Evolutionary conservation across 2,888 invertebrate species (phyloP), one percentile per base, ranked within the genome.

Genomic region (Nomada goodeniana): DNA sequence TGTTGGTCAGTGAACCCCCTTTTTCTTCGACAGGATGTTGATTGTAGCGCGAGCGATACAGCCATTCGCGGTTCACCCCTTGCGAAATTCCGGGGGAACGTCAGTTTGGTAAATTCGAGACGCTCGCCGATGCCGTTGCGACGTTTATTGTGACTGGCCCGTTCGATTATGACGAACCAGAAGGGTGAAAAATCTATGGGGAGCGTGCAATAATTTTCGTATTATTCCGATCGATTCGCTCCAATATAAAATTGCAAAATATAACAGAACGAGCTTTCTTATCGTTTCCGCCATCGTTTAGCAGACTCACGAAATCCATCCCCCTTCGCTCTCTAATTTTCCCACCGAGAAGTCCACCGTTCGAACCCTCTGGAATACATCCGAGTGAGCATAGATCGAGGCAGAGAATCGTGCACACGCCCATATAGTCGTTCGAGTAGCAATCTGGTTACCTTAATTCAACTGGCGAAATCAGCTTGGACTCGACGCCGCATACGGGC

Each of bases 21-120:
- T 50, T 59, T 59, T 52, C 72, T 15, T 72, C 70, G 71, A 52
- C 77, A 72, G 77, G 72, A 80, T 80, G 77, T 77, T 77, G 78
- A 69, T 82, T 78, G 78, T 82, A 76, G 61, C 70, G 72, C 69
- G 76, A n/a, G 64, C 63, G 42, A 63, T 55, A 26, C 53, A 18
- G 63, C 52, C 64, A 44, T 36, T 67, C 42, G 15, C 26, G 63
- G 63, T 55, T 42, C 55, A 26, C n/a, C 52, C 23, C 36, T 26
- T 55, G 64, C 63, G 42, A 55, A 44, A 26, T 42, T n/a, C 13
- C 18, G 4, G 26, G 47, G 26, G 47, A 26, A 50, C 23, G 50
- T 47, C 23, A 10, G 50, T 13, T 26, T 11, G 59, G 10, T 15
- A 4, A 26, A 29, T 60, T 36, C 36, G 26, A 60, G 5, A 18